Evolutionary conservation across 2,113 vertebrate species (phyloP).

Genomic region (Corvus cornix): DNA sequence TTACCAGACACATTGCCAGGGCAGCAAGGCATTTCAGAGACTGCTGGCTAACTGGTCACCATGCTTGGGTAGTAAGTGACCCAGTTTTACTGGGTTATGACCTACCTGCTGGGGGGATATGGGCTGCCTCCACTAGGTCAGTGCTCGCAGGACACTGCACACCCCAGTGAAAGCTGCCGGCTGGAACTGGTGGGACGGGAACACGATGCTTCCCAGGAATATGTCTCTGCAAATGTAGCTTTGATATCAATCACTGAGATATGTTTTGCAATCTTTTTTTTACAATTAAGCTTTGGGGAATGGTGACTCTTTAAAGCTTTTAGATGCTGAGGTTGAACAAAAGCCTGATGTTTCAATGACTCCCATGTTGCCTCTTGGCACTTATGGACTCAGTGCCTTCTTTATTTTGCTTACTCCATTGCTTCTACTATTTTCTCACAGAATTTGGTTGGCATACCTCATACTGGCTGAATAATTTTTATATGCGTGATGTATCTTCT

Average conservation of each 20-base stretch:
- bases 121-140: not conserved
- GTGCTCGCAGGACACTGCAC: rapidly evolving
- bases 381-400: not conserved
- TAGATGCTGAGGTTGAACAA: not conserved
- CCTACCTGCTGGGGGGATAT: not conserved
- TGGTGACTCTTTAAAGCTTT: not conserved
- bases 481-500: not conserved
- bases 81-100: not conserved
- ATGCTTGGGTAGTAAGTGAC: not conserved
- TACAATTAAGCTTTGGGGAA: not conserved
- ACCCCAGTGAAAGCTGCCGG: not conserved
- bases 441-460: not conserved
- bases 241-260: not conserved
- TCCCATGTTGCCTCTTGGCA: not conserved
- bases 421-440: not conserved
- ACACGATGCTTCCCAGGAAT: not conserved
- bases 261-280: not conserved
- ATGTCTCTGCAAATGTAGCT: not conserved
- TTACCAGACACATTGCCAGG: not conserved
- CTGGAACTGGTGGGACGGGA: not conserved
- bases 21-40: not conserved
- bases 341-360: not conserved
- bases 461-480: not conserved
- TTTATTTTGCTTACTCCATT: not conserved
- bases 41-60: not conserved